Conservation (phyloP, 2,888 invertebrate species). For the Diploptera punctata region DNA sequence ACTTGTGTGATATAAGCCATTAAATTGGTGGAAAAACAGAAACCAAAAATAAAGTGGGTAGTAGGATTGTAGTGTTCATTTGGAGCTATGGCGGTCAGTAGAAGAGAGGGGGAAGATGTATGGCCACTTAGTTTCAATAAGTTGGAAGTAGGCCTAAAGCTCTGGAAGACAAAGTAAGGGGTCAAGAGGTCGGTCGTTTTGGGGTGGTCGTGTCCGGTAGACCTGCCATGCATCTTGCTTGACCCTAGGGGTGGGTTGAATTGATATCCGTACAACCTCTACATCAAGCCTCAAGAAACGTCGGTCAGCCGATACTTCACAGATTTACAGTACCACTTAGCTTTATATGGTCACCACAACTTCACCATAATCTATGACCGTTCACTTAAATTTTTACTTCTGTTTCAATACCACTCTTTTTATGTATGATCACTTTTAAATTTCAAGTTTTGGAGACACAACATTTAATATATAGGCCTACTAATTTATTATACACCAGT, state of each 20-base stretch:
- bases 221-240: constrained; percentile 11
- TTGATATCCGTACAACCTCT: background rate
- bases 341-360: too few species aligned
- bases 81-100: background rate
- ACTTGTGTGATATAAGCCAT: background rate
- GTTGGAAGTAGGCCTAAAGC: background rate
- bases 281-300: too few species aligned
- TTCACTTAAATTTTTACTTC: too few species aligned
- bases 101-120: constrained; percentile 4
- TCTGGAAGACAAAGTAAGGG: constrained; percentile 20
- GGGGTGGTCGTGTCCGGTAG: constrained; percentile 1
- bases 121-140: constrained; percentile 29
- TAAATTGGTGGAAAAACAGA: background rate
- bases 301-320: too few species aligned
- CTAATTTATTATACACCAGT: too few species aligned
- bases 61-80: background rate
- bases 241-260: background rate
- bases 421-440: too few species aligned
- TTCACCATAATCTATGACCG: too few species aligned
- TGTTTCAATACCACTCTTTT: too few species aligned
- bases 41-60: background rate
- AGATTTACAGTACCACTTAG: too few species aligned
- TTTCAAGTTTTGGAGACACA: too few species aligned
- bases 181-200: constrained; percentile 19
- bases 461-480: too few species aligned